Base-by-base conservation (phyloP, 2,888 invertebrate species). In the Theristus sp. region DNA sequence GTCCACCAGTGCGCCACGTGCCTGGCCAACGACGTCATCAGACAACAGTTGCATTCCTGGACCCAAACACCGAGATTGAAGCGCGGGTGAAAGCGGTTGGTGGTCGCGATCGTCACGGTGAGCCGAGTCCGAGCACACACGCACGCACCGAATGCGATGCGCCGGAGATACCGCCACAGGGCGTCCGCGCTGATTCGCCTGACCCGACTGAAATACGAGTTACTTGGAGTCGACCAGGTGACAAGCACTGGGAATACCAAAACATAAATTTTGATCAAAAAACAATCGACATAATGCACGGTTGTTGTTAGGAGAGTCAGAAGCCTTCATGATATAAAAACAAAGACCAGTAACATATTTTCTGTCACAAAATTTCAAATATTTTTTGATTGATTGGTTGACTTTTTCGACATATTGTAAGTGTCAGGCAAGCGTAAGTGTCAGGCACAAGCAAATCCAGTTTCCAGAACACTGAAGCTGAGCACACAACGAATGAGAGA, bases 81-180 rank as follows among this genome's bases (percentile, higher is more conserved):
- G 60, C 73, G 27, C 64, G 73, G 25, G 69, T 72, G 27, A 62
- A 65, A 24, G 68, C 68, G 22, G 66, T 71, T 25, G 68, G 68
- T 20, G 65, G 63, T 26, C 65, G 67, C 52, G 69, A 70, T 58
- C 67, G 70, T 55, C 68, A 67, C 27, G 66, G 68, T n/a, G 64
- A 66, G 22, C 72, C 73, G 20, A 70, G 70, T 1, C 73, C 73
- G 38, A 69, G 70, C 67, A 71, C 68, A 17, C 64, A 69, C 22
- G 73, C 65, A 13, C 66, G 70, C 38, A 72, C 73, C 59, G 71
- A 71, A 60, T 72, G 73, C 63, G 67, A 67, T 10, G 68, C 69
- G 25, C 73, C 73, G 30, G 65, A 66, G 20, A 62, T 62, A 17
- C 71, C 73, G 13, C 72, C 72, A 28, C 72, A 72, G 58, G 65